These are phyloP conservation scores for Nibea albiflora DNA, from an alignment of 2,113 vertebrate genomes.

Conservation along the genomic window DNA sequence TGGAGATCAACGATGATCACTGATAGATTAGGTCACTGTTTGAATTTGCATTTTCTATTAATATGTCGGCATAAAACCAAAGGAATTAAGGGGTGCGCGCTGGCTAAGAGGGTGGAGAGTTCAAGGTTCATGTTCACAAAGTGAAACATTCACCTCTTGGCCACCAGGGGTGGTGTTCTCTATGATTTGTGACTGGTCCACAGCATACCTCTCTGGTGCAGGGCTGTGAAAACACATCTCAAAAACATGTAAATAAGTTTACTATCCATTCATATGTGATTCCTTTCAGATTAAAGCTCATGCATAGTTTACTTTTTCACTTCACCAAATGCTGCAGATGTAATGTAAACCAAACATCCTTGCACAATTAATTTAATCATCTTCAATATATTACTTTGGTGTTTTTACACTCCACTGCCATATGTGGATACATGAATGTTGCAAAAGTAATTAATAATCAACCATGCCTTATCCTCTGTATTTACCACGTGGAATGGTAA, in stretches of 20 bases:
- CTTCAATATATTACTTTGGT: not conserved
- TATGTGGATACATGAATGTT: not conserved
- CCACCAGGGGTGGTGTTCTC: conserved; percentile 61
- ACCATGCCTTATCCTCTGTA: not conserved
- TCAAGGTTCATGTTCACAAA: conserved; percentile 15
- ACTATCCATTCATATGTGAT: no score
- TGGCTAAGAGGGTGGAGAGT: not conserved
- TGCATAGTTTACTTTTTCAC: not conserved
- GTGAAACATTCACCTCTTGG: not conserved
- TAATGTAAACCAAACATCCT: not conserved
- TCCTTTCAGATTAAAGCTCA: no score
- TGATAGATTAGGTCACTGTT: not conserved
- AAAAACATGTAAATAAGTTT: not conserved
- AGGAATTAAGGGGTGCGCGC: not conserved
- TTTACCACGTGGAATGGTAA: no score
- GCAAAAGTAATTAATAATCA: not conserved
- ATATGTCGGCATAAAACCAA: not conserved
- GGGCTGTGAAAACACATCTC: not conserved
- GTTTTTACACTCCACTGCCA: not conserved
- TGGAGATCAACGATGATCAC: not conserved
- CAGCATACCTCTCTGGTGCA: conserved; percentile 8
- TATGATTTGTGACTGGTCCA: conserved; percentile 19
- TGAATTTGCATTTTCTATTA: not conserved
- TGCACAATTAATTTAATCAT: not conserved
- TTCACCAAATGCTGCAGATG: not conserved